Percentiles rank a stretch among this genome's conserved stretches.
These are phyloP conservation scores for Fragum sueziense DNA, from an alignment of 2,888 invertebrate genomes.

Conservation along the genomic window DNA sequence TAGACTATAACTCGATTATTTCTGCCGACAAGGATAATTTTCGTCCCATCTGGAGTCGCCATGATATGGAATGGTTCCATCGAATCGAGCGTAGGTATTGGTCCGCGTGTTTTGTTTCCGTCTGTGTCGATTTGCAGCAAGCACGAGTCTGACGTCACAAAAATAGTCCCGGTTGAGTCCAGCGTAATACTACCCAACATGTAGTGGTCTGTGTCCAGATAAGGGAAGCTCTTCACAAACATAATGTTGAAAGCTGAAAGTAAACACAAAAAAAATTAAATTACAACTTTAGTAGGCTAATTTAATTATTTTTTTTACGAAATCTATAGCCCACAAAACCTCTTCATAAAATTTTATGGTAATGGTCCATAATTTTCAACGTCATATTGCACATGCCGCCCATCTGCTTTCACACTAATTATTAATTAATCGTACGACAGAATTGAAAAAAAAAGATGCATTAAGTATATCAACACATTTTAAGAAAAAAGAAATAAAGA, in stretches of 20 bases:
- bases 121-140: slow-evolving; percentile 10
- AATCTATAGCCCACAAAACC: too few relatives aligned
- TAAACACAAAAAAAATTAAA: background rate
- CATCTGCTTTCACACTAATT: too few relatives aligned
- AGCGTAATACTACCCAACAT: slow-evolving; percentile 5
- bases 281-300: background rate
- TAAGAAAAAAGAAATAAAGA: too few relatives aligned
- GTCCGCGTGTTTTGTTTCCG: background rate
- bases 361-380: too few relatives aligned
- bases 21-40: slow-evolving; percentile 14
- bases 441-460: too few relatives aligned
- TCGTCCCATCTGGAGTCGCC: slow-evolving; percentile 8
- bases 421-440: too few relatives aligned
- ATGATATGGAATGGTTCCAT: slow-evolving; percentile 27
- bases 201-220: slow-evolving; percentile 23
- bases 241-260: slow-evolving; percentile 6
- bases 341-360: too few relatives aligned
- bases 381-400: too few relatives aligned
- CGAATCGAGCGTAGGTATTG: background rate
- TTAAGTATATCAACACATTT: too few relatives aligned
- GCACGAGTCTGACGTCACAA: slow-evolving; percentile 15
- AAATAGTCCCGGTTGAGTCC: slow-evolving; percentile 6
- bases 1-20: background rate
- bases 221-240: slow-evolving; percentile 21
- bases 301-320: too few relatives aligned